A percentile compares a stretch with the other conserved stretches of the same genome.
Evolutionary conservation across 2,797 vertebrate species (phyloP).

Genomic region (Oceanodroma leucorhoa): DNA sequence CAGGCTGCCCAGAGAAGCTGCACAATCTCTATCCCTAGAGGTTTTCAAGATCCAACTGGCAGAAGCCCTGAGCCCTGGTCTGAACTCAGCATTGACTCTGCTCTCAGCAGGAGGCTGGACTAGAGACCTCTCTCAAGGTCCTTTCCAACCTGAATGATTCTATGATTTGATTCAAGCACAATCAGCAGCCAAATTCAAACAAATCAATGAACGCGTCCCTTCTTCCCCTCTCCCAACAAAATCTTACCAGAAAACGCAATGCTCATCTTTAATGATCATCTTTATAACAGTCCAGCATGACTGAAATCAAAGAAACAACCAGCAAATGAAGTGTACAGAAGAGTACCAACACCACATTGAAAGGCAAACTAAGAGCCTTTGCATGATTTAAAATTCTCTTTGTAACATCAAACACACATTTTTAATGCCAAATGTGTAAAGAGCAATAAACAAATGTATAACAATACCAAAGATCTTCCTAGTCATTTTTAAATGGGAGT

Average conservation of each 20-base stretch:
- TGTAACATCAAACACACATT: background rate
- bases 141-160: background rate
- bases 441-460: background rate
- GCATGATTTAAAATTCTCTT: background rate
- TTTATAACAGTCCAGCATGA: background rate
- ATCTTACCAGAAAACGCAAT: background rate
- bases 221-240: background rate
- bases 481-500: background rate
- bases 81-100: background rate
- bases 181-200: background rate
- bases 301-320: background rate
- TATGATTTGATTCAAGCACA: background rate
- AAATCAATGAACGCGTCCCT: background rate
- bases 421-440: background rate
- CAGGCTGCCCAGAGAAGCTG: background rate
- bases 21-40: background rate
- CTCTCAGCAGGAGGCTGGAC: background rate
- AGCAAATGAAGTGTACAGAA: background rate
- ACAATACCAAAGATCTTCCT: background rate
- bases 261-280: background rate
- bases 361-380: background rate
- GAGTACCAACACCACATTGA: background rate
- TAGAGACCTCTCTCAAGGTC: background rate
- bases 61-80: background rate
- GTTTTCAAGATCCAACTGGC: background rate